These are phyloP conservation scores for Drosophila niveifrons DNA, from an alignment of 2,888 invertebrate genomes.

Conservation along the genomic window DNA sequence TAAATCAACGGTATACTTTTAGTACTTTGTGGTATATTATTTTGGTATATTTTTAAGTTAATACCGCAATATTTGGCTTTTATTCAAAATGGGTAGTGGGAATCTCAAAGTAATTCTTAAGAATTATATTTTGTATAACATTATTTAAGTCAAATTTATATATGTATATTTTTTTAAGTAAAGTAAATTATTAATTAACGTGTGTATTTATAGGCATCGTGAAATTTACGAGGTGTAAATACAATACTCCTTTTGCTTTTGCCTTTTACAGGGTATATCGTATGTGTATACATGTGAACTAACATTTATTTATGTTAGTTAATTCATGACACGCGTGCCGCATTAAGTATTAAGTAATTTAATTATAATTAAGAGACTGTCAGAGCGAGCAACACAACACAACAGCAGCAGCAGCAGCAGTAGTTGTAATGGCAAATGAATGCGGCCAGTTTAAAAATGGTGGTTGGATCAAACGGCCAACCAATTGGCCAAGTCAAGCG, in stretches of 20 bases:
- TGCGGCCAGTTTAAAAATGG: slow-evolving; percentile 29
- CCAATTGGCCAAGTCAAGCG: slow-evolving; percentile 41
- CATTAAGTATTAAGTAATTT: slow-evolving; percentile 27
- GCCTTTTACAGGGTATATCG: slow-evolving; percentile 16
- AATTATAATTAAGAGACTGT: slow-evolving; percentile 36
- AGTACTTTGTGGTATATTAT: too few relatives aligned
- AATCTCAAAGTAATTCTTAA: too few relatives aligned
- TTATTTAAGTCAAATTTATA: too few relatives aligned
- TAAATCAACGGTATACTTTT: too few relatives aligned
- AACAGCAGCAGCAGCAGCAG: background rate
- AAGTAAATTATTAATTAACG: too few relatives aligned
- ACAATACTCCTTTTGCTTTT: background rate
- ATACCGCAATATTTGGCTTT: too few relatives aligned
- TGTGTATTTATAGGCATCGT: too few relatives aligned
- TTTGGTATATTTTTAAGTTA: too few relatives aligned
- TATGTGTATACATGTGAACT: background rate
- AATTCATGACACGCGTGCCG: slow-evolving; percentile 28
- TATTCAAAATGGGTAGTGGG: too few relatives aligned
- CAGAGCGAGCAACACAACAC: slow-evolving; percentile 9
- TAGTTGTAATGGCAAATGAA: slow-evolving; percentile 27
- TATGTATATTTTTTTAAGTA: too few relatives aligned
- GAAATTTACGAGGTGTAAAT: too few relatives aligned
- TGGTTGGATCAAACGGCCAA: slow-evolving; percentile 1
- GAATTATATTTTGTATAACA: too few relatives aligned
- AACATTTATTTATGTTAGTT: slow-evolving; percentile 9